Base-by-base conservation (phyloP, 2,113 vertebrate genomes). In the Psettodes erumei region DNA sequence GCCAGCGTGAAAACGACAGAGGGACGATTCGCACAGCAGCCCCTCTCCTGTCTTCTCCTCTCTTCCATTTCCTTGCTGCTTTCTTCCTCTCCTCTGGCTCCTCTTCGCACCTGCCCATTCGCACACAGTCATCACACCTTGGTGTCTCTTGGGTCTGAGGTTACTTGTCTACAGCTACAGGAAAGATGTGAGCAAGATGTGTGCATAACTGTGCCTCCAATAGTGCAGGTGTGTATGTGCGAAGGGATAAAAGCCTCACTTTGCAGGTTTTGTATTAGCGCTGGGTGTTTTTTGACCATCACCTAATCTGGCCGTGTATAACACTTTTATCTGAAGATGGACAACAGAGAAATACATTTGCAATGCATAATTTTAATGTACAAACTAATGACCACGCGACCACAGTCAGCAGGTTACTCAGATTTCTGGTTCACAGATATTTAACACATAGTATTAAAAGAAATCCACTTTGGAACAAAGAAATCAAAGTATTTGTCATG, bases 11-110 rank as follows among this genome's bases (percentile, higher is more conserved):
- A 91, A 86, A 87, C 21, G 30, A 81, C 61, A 67, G 60, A 78
- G 25, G 32, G 6, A 53, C 72, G 71, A 90, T 90, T 88, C 82
- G 84, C 84, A 86, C 77, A 85, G 71, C 82, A 62, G 45, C 67
- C 67, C 12, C 59, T 54, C 70, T 72, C 47, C 25, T 67, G 43
- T 70, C 60, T 37, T 63, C 37, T 61, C 11, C n/a, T 73, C 40
- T 62, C 50, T 48, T 75, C 55, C 53, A 28, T 63, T 72, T 72
- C 58, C 73, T 70, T 51, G 32, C n/a, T n/a, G 67, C 21, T 38
- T 55, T 76, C 71, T 51, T 64, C 71, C 16, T 53, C 67, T 61
- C 53, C 45, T 85, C 74, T 63, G 19, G 25, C 64, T 79, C 66
- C 18, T 70, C 64, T 76, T 77, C 74, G 59, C 83, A 73, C 79